A percentile compares a stretch with the other conserved stretches of the same genome.
Evolutionary conservation across 2,113 vertebrate genomes (phyloP).

Genomic region (Scortum barcoo): DNA sequence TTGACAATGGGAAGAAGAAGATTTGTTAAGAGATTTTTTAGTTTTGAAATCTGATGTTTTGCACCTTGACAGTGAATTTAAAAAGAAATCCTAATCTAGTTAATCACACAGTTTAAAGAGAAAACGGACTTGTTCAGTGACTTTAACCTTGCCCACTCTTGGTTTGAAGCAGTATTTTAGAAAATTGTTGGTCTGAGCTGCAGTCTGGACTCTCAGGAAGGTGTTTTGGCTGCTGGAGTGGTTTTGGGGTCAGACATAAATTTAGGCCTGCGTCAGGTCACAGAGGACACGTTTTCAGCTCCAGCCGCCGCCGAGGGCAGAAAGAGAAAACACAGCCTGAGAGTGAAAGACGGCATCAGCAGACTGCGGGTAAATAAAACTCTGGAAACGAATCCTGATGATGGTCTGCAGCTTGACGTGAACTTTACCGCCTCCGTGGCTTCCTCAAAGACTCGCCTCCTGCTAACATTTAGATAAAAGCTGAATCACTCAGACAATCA

Average conservation of each 20-base stretch:
- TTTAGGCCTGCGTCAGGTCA: neutral
- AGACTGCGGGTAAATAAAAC: neutral
- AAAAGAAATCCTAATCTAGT: neutral
- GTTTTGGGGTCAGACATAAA: neutral
- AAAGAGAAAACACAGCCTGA: neutral
- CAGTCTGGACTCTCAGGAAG: neutral
- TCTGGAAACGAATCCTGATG: no score
- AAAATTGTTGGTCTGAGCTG: neutral
- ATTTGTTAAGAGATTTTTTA: no score
- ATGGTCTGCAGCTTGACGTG: neutral
- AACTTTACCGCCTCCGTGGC: neutral
- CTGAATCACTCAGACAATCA: neutral
- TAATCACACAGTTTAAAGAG: neutral
- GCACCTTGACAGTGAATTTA: neutral
- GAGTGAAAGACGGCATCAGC: neutral
- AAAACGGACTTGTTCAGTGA: no score
- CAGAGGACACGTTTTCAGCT: conserved; percentile 3
- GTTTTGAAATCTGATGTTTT: neutral
- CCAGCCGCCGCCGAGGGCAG: neutral
- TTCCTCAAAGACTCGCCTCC: neutral
- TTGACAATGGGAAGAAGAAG: no score
- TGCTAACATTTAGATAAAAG: neutral
- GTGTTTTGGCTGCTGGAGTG: neutral
- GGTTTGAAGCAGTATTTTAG: neutral
- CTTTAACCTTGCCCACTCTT: neutral